Base-by-base conservation (phyloP, 2,113 vertebrate genomes). In the Lophochroa leadbeateri region DNA sequence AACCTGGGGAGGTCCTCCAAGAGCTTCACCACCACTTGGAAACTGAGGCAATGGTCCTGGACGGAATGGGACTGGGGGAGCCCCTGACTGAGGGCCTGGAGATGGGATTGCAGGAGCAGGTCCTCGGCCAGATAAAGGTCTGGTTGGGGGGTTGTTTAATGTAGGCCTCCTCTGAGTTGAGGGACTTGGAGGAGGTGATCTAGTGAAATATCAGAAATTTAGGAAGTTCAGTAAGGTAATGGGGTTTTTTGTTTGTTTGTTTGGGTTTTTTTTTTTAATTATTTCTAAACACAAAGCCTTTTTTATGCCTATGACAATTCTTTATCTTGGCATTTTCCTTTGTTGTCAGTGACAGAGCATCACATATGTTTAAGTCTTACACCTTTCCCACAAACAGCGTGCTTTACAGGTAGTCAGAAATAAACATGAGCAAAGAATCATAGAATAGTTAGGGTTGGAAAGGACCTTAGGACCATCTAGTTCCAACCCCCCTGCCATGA, bases 131-230 rank as follows among this genome's bases (percentile, higher is more conserved):
- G 97, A 92, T 3, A 96, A 37, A 37, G 97, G 95, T 82, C 97
- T 96, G 3, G 86, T 64, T n/a, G 97, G 97, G 37, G 97, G 92
- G 11, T 94, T 92, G 39, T 91, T 97, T 39, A 98, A 65, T 0
- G 97, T 96, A 2, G 97, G 97, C 96, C 99, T 98, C 87, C 97
- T 98, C 19, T 98, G 98, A 41, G 98, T 97, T 35, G 98, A 99
- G 83, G 98, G 99, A 91, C 98, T 98, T 28, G 98, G 96, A 93
- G 99, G 97, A 83, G 99, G 99, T 37, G 99, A 99, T 97, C 99
- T 99, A 84, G 29, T 33, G 82, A 92, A 82, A 86, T 8, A 96
- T 0, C 47, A 92, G 82, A 98, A 69, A 90, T 50, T 70, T 33
- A 33, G 52, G 11, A 52, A 47, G 11, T 44, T 90, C 63, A 61